Evolutionary conservation across 2,797 vertebrate species (phyloP).

Genomic region (Sardinella longiceps): DNA sequence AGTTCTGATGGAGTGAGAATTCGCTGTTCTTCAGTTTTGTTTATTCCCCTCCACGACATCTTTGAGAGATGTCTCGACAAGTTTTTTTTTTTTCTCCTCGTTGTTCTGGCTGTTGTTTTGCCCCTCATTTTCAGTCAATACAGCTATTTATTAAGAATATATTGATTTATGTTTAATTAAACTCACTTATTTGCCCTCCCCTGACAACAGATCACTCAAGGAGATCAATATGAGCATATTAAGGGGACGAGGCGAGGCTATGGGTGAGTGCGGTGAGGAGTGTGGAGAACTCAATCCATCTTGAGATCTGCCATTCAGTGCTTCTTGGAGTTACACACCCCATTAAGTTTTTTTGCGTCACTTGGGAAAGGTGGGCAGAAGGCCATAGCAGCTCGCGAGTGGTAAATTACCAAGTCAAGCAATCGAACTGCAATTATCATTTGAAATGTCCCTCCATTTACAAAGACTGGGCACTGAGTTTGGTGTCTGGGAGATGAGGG

Average conservation of each 20-base stretch:
- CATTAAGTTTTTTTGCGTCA: constrained; percentile 29
- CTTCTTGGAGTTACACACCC: constrained; percentile 39
- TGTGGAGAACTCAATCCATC: constrained; percentile 62
- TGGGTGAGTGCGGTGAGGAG: constrained; percentile 44
- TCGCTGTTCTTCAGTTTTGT: not conserved
- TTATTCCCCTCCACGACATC: constrained; percentile 30
- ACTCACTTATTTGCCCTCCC: constrained; percentile 67
- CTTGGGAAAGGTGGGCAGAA: not conserved
- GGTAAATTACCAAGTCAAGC: constrained; percentile 1
- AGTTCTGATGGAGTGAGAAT: constrained; percentile 53
- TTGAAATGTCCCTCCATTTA: constrained; percentile 14
- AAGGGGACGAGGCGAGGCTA: constrained; percentile 61
- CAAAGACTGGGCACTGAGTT: not conserved
- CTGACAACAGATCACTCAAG: constrained; percentile 69
- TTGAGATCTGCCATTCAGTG: constrained; percentile 45
- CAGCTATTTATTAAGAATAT: constrained; percentile 60
- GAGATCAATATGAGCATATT: constrained; percentile 67
- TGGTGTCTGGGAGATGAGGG: not conserved
- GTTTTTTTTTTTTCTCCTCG: constrained; percentile 41
- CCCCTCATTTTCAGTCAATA: constrained; percentile 42
- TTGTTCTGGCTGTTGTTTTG: constrained; percentile 41
- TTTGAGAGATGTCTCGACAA: constrained; percentile 29
- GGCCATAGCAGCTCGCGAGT: not conserved
- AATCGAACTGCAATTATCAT: constrained; percentile 25
- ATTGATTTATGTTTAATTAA: constrained; percentile 71